Base-by-base conservation (phyloP, 2,113 vertebrate species). In the Colistium nudipinnis region DNA sequence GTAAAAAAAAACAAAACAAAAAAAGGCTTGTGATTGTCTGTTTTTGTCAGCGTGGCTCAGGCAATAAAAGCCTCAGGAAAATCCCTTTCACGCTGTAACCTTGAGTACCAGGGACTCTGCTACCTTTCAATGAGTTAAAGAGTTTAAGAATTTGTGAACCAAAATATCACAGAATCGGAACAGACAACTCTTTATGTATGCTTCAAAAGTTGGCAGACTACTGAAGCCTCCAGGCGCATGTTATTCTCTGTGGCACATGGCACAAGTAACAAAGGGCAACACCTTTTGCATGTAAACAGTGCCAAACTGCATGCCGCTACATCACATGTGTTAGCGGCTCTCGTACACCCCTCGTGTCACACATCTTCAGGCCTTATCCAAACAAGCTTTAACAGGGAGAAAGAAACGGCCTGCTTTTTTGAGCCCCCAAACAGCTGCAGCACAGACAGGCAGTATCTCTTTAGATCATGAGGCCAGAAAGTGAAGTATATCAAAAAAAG, bases 371-470 rank as follows among this genome's bases (percentile, higher is more conserved):
- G 52, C 28, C 35, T 57, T 62, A 61, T 67, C n/a, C n/a, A 39
- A 54, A 74, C 17, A 6, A 38, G 33, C 54, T 47, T 73, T 47
- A 38, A 67, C 0, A 1, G 55, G 51, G 59, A 80, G 47, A 66
- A 74, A 49, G 67, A 35, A 45, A 63, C 19, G 9, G 33, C n/a
- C n/a, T n/a, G 53, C 19, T 51, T 52, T 44, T 56, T 39, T 36
- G 48, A 33, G 55, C 43, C 43, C 27, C 27, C 54, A 62, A 67
- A 82, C 86, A 90, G 86, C 85, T 91, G 90, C 79, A 74, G 65
- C 59, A 39, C 82, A 88, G 65, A 76, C 69, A 69, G 56, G 20
- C 36, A 47, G 31, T 43, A 54, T 70, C 17, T 68, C 47, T 74
- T 68, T 36, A 72, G 45, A 80, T 74, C 59, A 64, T 28, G 7